Evolutionary conservation across 2,113 vertebrate genomes (phyloP).

Genomic region (Talpa occidentalis): DNA sequence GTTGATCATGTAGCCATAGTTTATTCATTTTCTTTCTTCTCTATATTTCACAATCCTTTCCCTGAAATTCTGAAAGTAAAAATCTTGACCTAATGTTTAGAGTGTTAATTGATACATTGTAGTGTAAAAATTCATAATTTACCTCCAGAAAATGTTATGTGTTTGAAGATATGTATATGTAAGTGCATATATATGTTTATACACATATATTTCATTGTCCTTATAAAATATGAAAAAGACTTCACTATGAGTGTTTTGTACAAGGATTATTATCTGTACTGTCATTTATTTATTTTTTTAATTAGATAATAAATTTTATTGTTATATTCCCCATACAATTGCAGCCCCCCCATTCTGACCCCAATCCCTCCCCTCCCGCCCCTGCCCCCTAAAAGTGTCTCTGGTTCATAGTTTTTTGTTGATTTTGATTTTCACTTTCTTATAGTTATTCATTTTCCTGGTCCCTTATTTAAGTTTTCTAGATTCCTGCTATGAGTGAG

Average conservation of each 20-base stretch:
- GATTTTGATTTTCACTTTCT: no score
- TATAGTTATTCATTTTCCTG: no score
- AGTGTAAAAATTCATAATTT: neutral
- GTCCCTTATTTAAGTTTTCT: no score
- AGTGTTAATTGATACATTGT: neutral
- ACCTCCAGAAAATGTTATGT: neutral
- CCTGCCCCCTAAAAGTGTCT: no score
- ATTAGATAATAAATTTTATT: no score
- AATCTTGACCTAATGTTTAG: neutral
- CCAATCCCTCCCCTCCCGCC: no score
- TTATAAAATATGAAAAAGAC: neutral
- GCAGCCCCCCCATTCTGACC: no score
- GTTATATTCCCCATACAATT: no score
- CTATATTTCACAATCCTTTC: neutral
- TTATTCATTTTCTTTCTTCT: conserved; percentile 34
- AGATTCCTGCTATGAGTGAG: no score
- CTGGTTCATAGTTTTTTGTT: no score
- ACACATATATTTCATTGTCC: neutral
- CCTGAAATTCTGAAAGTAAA: conserved; percentile 25
- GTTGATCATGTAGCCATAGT: neutral
- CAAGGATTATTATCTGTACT: neutral
- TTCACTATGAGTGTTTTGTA: neutral
- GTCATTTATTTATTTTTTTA: no score
- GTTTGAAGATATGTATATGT: neutral
- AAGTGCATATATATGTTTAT: neutral